phyloP scores from a whole-genome alignment of 2,113 vertebrate genomes.

The Aldabrachelys gigantea region DNA sequence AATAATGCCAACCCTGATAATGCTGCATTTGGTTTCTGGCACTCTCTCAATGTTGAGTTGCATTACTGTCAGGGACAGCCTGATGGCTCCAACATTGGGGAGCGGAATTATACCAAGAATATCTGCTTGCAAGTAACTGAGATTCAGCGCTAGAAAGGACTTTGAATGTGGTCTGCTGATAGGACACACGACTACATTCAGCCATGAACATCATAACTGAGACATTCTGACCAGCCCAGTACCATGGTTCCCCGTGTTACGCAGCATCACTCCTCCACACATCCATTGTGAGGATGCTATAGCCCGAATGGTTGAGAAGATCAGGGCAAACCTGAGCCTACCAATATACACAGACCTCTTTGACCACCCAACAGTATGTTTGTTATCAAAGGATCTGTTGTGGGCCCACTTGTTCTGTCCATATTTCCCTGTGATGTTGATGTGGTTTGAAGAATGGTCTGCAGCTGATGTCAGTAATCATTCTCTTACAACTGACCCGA shows the following conservation, averaged over 20 bases:
- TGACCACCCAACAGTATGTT: background rate
- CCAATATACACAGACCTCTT: background rate
- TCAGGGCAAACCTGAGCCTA: background rate
- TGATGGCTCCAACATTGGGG: background rate
- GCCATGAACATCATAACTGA: background rate
- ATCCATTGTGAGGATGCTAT: background rate
- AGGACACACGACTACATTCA: background rate
- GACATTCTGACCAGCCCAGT: too few species aligned
- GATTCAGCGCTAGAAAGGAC: background rate
- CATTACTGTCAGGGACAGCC: background rate
- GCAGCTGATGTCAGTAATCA: background rate
- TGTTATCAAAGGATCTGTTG: background rate
- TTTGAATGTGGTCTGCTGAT: background rate
- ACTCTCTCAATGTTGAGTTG: background rate
- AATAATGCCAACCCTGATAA: background rate
- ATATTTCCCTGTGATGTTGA: too few species aligned
- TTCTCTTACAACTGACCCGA: background rate
- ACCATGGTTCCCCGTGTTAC: background rate
- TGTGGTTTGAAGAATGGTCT: background rate
- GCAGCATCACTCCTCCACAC: background rate
- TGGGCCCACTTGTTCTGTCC: background rate
- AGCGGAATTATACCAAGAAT: background rate
- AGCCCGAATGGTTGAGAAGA: background rate
- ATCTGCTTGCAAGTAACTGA: background rate
- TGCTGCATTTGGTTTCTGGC: background rate